A percentile compares a stretch with the other conserved stretches of the same genome.
Conservation (phyloP, 30 jellyfish, hydroid and myxozoan genomes). For the Mastigias papua region DNA sequence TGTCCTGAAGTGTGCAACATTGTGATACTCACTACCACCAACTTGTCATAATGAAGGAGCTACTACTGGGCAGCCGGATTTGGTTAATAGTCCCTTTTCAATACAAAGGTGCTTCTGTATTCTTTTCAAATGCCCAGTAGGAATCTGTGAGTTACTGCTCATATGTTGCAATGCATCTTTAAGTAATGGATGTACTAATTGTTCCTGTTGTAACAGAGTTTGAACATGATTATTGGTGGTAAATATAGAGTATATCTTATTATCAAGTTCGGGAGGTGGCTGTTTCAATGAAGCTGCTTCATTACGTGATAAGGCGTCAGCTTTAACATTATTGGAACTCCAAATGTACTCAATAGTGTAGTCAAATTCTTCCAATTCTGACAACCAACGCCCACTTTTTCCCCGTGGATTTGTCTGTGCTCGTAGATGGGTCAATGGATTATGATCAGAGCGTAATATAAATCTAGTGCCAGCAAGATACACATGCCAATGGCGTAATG, state of each 20-base stretch:
- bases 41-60: constrained; percentile 45
- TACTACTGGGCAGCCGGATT: constrained; percentile 57
- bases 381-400: constrained; percentile 62
- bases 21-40: constrained; percentile 16
- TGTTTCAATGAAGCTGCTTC: constrained; percentile 3
- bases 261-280: constrained; percentile 33
- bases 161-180: background rate
- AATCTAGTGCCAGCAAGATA: constrained; percentile 56
- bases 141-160: background rate
- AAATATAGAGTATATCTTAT: constrained; percentile 26
- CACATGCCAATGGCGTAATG: constrained; percentile 60
- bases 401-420: constrained; percentile 57
- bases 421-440: constrained; percentile 39
- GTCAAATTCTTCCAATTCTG: constrained; percentile 57
- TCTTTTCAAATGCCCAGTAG: constrained; percentile 50
- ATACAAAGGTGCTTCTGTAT: constrained; percentile 21
- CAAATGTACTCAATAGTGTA: constrained; percentile 58
- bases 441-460: constrained; percentile 48
- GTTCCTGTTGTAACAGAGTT: constrained; percentile 21
- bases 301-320: constrained; percentile 63
- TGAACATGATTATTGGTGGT: background rate
- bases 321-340: constrained; percentile 27
- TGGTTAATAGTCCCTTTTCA: constrained; percentile 33
- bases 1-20: constrained; percentile 46
- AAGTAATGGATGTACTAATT: constrained; percentile 18